These are phyloP conservation scores for Periphyllus acericola DNA, from an alignment of 2,888 invertebrate genomes.

Conservation along the genomic window DNA sequence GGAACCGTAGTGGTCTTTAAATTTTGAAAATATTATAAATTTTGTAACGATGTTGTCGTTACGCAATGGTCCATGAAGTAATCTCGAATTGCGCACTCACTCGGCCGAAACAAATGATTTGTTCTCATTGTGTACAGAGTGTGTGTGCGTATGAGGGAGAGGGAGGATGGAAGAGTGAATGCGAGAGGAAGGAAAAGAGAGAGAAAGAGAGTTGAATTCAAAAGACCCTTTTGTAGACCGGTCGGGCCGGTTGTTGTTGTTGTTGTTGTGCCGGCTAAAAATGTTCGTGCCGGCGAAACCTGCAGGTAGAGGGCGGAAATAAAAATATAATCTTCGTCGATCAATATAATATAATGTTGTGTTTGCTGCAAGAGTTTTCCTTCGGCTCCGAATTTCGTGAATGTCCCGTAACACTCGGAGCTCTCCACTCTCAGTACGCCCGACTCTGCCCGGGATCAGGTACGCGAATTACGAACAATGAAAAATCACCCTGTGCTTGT, in stretches of 20 bases:
- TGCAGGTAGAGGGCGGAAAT: neutral
- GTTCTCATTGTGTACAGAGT: neutral
- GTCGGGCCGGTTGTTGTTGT: conserved; percentile 20
- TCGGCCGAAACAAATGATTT: conserved; percentile 6
- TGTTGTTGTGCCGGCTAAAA: conserved; percentile 10
- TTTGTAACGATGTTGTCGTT: neutral
- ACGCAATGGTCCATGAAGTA: conserved; percentile 3
- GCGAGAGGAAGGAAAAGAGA: neutral
- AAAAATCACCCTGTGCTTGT: conserved; percentile 32
- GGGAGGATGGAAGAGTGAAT: neutral
- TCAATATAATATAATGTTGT: conserved; percentile 19
- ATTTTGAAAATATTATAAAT: conserved; percentile 10
- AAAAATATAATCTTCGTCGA: conserved; percentile 11
- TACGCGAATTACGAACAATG: conserved; percentile 30
- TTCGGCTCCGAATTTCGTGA: neutral
- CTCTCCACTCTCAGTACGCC: neutral
- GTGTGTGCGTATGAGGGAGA: too few species aligned
- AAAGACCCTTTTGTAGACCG: conserved; percentile 45
- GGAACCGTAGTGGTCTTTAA: neutral
- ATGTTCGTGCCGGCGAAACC: neutral
- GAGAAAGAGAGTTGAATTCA: conserved; percentile 27
- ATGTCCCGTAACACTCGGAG: neutral
- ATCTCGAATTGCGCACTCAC: conserved; percentile 19
- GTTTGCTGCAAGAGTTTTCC: conserved; percentile 9
- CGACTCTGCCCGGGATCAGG: neutral